phyloP scores from a whole-genome alignment of 2,888 invertebrate genomes.

The Eristalis pertinax region DNA sequence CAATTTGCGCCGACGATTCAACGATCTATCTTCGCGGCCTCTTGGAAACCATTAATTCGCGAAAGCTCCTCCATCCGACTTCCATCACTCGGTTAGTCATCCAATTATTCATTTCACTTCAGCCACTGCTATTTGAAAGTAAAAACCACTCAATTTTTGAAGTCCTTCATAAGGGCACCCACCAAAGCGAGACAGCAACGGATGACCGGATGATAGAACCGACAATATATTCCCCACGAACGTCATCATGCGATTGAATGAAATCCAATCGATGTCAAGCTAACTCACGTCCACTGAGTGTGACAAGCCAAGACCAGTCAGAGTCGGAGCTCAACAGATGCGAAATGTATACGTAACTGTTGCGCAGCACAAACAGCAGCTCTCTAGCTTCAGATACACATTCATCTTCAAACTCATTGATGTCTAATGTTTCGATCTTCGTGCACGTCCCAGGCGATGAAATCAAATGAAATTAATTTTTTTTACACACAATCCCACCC shows the following conservation, averaged over 20 bases:
- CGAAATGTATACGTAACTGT: slow-evolving; percentile 26
- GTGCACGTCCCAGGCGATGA: slow-evolving; percentile 44
- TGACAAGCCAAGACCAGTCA: background rate
- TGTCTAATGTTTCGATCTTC: slow-evolving; percentile 47
- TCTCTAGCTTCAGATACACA: slow-evolving; percentile 2
- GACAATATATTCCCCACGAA: background rate
- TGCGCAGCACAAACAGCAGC: slow-evolving; percentile 17
- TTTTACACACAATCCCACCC: slow-evolving; percentile 1
- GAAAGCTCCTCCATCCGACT: background rate
- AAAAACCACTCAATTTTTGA: background rate
- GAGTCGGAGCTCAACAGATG: slow-evolving; percentile 17
- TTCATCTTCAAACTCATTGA: slow-evolving; percentile 45
- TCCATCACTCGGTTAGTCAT: background rate
- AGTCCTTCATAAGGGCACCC: background rate
- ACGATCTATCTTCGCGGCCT: no score
- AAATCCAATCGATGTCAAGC: slow-evolving; percentile 27
- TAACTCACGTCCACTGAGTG: slow-evolving; percentile 16
- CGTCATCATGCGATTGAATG: slow-evolving; percentile 19
- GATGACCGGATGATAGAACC: background rate
- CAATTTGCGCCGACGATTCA: no score
- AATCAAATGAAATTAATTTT: slow-evolving; percentile 18
- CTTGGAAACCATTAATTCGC: background rate
- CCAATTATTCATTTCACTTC: background rate
- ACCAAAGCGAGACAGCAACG: background rate
- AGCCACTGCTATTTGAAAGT: background rate